phyloP scores from a whole-genome alignment of 2,888 invertebrate genomes.

The Rotaria macrura region DNA sequence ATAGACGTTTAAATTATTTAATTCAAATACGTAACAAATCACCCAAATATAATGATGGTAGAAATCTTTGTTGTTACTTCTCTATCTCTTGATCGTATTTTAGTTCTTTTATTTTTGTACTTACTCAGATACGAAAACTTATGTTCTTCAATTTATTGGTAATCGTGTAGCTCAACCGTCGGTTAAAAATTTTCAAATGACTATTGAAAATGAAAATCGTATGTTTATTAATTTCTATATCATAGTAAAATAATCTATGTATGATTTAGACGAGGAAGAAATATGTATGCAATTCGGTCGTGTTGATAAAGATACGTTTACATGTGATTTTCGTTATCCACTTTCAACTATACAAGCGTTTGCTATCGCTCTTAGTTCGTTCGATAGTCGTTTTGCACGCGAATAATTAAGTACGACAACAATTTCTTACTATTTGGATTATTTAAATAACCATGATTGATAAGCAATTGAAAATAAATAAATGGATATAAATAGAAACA shows the following conservation, averaged over 20 bases:
- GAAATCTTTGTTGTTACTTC: too few relatives aligned
- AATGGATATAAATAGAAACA: neutral
- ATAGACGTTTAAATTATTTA: neutral
- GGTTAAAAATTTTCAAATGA: neutral
- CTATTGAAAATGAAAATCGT: too few relatives aligned
- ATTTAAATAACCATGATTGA: neutral
- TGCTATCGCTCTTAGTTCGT: conserved; percentile 83
- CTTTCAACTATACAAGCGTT: conserved; percentile 95
- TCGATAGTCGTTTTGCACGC: conserved; percentile 95
- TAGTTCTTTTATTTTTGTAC: too few relatives aligned
- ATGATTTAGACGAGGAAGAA: neutral
- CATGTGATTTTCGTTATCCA: conserved; percentile 97
- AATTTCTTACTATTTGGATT: neutral
- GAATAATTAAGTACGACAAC: conserved; percentile 59
- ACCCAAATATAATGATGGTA: neutral
- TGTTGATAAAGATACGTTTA: conserved; percentile 60
- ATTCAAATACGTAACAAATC: neutral
- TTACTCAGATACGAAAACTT: neutral
- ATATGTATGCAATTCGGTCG: neutral
- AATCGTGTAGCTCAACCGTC: neutral
- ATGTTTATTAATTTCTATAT: conserved; percentile 53
- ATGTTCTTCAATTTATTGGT: neutral
- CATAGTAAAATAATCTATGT: too few relatives aligned
- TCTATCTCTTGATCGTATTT: too few relatives aligned
- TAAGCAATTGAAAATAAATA: too few relatives aligned